Conservation (phyloP, 2,113 vertebrate species). For the Coreoperca whiteheadi region DNA sequence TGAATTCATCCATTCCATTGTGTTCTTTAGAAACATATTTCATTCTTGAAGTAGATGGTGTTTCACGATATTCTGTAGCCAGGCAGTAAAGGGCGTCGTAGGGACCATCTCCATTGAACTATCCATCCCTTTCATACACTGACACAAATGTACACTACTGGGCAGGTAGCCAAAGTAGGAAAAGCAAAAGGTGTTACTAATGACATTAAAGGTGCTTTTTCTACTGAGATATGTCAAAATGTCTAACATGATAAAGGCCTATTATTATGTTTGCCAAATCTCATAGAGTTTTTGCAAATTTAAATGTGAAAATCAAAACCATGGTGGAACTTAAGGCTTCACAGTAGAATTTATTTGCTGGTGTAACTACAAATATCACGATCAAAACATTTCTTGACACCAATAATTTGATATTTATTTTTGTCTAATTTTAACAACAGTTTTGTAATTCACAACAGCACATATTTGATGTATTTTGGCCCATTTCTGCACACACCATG, state of each 20-base stretch:
- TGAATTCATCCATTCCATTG: not conserved
- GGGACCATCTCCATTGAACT: not conserved
- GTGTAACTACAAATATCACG: not conserved
- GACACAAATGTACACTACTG: not conserved
- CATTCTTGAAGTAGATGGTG: not conserved
- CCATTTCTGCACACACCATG: not conserved
- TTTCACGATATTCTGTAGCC: not conserved
- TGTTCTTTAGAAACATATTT: not conserved
- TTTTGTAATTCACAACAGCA: not conserved
- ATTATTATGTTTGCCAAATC: not conserved
- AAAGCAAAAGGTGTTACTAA: not conserved
- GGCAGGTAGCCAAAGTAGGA: not conserved
- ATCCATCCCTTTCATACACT: not conserved
- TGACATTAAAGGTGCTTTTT: not conserved
- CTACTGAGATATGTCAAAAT: not conserved
- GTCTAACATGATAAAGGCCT: not conserved
- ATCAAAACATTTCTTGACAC: not conserved
- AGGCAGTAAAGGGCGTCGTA: constrained; percentile 1
- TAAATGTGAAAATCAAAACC: not conserved
- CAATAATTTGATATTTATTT: not conserved
- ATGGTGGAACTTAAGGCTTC: not conserved
- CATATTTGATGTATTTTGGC: not conserved
- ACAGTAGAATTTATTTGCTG: not conserved
- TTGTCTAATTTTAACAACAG: not conserved
- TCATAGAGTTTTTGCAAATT: not conserved